These are phyloP conservation scores for Macrophya annulata DNA, from an alignment of 2,888 invertebrate genomes.

Conservation along the genomic window DNA sequence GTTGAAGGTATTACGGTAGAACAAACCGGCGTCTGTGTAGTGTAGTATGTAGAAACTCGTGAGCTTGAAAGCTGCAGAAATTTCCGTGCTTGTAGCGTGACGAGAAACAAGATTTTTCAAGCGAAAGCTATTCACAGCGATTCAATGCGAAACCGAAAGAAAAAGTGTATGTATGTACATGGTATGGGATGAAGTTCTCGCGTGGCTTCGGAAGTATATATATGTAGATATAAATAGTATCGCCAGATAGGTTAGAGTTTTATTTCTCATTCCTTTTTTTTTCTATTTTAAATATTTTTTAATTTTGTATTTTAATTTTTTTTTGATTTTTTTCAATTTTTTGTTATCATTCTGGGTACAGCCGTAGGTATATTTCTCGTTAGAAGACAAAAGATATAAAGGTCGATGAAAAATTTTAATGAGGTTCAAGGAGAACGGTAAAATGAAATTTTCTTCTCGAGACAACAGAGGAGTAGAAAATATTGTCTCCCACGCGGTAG, in stretches of 20 bases:
- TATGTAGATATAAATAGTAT: background rate
- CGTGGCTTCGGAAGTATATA: background rate
- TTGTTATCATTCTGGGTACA: too few relatives aligned
- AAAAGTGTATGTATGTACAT: background rate
- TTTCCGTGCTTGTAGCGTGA: conserved; percentile 12
- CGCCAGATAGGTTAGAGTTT: background rate
- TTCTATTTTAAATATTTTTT: background rate
- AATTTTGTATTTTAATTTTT: background rate
- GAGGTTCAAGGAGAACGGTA: background rate
- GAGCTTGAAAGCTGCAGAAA: conserved; percentile 13
- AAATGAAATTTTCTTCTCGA: background rate
- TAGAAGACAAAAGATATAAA: conserved; percentile 3
- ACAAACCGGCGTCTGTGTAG: background rate
- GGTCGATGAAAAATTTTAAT: conserved; percentile 30
- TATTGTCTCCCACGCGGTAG: background rate
- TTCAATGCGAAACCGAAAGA: conserved; percentile 45
- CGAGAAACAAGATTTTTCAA: conserved; percentile 47
- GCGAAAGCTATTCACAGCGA: conserved; percentile 49
- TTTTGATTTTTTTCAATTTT: background rate
- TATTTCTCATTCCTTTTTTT: background rate
- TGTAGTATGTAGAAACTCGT: background rate
- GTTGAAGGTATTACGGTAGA: background rate
- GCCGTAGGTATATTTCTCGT: background rate
- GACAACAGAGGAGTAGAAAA: background rate
- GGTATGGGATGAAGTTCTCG: conserved; percentile 8